phyloP scores from a whole-genome alignment of 2,888 invertebrate genomes.

The Corythucha ciliata region DNA sequence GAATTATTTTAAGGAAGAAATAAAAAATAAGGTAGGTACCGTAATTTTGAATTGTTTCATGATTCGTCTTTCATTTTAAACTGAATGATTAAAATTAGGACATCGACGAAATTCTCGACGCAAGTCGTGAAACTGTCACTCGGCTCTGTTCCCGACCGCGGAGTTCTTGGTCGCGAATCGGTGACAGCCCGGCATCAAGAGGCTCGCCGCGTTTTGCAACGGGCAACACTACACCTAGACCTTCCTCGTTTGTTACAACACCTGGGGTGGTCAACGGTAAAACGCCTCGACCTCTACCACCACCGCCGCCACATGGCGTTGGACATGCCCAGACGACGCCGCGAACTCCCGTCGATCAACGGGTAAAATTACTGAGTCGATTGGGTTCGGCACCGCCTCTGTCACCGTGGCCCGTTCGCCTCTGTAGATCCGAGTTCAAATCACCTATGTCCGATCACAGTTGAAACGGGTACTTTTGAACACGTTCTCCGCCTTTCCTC shows the following conservation, averaged over 20 bases:
- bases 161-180: too few species aligned
- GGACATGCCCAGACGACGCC: not conserved
- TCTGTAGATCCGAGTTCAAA: too few species aligned
- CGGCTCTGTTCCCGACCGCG: too few species aligned
- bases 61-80: not conserved
- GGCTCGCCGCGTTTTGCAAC: too few species aligned
- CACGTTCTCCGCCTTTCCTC: too few species aligned
- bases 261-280: not conserved
- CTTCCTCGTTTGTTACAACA: not conserved
- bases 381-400: not conserved
- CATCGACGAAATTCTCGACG: too few species aligned
- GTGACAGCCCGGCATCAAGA: too few species aligned
- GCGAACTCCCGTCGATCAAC: not conserved
- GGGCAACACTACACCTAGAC: not conserved
- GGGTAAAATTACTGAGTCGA: constrained; percentile 4
- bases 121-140: too few species aligned
- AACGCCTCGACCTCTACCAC: not conserved
- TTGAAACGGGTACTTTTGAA: too few species aligned
- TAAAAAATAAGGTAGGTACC: constrained; percentile 11
- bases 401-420: constrained; percentile 7
- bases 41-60: not conserved
- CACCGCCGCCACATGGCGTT: not conserved
- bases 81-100: too few species aligned
- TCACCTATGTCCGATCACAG: too few species aligned
- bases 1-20: constrained; percentile 3